Conservation (phyloP, 2,888 invertebrate species). For the Drosophila percnosoma region DNA sequence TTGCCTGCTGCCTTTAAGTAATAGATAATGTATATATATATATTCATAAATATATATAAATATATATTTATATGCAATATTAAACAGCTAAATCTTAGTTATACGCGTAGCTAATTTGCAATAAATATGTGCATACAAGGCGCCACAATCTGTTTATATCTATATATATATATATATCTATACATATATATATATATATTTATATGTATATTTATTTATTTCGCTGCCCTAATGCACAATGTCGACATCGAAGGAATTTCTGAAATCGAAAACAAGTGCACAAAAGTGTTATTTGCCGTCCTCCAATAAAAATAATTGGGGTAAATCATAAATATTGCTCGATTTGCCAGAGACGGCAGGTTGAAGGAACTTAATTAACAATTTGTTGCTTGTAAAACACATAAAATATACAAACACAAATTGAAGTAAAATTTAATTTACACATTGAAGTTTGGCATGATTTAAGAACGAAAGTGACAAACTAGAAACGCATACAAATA, state of each 20-base stretch:
- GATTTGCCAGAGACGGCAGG: constrained; percentile 46
- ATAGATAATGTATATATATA: constrained; percentile 43
- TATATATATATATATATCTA: constrained; percentile 37
- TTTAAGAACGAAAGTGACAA: constrained; percentile 22
- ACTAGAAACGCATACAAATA: constrained; percentile 22
- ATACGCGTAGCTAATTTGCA: constrained; percentile 68
- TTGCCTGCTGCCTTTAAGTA: constrained; percentile 70
- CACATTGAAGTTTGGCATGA: constrained; percentile 43
- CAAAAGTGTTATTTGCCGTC: constrained; percentile 31
- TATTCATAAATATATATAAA: constrained; percentile 45
- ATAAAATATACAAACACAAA: constrained; percentile 53
- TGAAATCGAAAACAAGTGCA: constrained; percentile 49
- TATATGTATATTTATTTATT: constrained; percentile 47
- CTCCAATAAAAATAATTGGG: constrained; percentile 37
- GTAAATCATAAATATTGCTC: constrained; percentile 71
- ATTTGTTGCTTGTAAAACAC: constrained; percentile 41
- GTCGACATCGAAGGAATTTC: constrained; percentile 53
- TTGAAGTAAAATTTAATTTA: constrained; percentile 44
- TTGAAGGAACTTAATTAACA: constrained; percentile 75
- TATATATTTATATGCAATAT: constrained; percentile 62
- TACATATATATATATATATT: constrained; percentile 21
- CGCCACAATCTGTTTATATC: constrained; percentile 55
- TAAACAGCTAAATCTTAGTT: constrained; percentile 67
- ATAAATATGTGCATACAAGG: constrained; percentile 72
- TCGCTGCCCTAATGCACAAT: constrained; percentile 63